phyloP scores from a whole-genome alignment of 2,888 invertebrate genomes.

The Leucophora obtusa region DNA sequence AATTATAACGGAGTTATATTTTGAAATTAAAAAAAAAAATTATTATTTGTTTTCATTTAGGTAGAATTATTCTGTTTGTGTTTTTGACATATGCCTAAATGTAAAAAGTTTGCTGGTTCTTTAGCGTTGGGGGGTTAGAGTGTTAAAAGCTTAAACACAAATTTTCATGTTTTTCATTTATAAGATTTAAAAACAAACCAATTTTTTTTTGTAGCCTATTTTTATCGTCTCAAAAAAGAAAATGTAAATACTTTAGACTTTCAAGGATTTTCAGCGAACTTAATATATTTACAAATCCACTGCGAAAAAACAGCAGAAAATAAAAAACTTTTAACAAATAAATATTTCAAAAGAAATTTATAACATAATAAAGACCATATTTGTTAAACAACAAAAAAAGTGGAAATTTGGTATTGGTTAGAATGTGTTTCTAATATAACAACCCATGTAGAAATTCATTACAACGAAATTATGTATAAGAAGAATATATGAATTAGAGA shows the following conservation, averaged over 20 bases:
- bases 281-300: slow-evolving; percentile 39
- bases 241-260: slow-evolving; percentile 35
- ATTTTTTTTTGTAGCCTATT: too few species aligned
- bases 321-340: slow-evolving; percentile 16
- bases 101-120: slow-evolving; percentile 44
- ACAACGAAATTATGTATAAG: too few species aligned
- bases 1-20: too few species aligned
- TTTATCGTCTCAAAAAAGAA: slow-evolving; percentile 17
- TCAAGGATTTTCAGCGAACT: slow-evolving; percentile 36
- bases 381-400: slow-evolving; percentile 23
- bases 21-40: too few species aligned
- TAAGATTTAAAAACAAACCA: slow-evolving; percentile 29
- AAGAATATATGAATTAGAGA: too few species aligned
- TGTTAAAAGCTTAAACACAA: neutral
- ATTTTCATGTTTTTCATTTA: slow-evolving; percentile 19
- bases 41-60: too few species aligned
- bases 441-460: too few species aligned
- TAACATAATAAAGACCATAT: slow-evolving; percentile 44
- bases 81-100: slow-evolving; percentile 57
- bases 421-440: neutral
- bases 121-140: neutral
- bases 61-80: slow-evolving; percentile 46
- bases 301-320: slow-evolving; percentile 14
- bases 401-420: neutral
- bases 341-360: slow-evolving; percentile 10